Evolutionary conservation across 2,113 vertebrate species (phyloP).

Genomic region (Psittacus erithacus): DNA sequence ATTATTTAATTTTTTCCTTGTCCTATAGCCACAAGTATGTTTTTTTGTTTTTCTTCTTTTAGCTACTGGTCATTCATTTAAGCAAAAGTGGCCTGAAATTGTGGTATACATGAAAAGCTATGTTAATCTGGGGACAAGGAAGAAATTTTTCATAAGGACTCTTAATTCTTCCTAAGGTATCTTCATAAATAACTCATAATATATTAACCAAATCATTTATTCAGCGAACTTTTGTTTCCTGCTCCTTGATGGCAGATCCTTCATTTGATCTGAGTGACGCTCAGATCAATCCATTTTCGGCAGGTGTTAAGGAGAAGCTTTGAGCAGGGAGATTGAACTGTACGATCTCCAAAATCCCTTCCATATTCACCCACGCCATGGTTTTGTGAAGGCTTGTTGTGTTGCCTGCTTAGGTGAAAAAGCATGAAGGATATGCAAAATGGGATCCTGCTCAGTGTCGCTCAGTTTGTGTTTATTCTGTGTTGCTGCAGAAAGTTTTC

Average conservation of each 20-base stretch:
- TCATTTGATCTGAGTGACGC: neutral
- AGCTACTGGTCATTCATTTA: neutral
- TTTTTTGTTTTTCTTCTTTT: neutral
- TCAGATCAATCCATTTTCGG: neutral
- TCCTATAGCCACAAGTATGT: rapidly evolving
- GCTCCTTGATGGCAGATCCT: neutral
- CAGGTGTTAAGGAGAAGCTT: neutral
- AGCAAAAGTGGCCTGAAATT: neutral
- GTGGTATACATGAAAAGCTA: neutral
- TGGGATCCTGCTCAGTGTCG: neutral
- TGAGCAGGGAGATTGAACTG: neutral
- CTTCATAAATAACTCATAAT: neutral
- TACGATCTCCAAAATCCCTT: neutral
- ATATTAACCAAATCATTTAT: neutral
- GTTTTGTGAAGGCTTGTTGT: neutral
- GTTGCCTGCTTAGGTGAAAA: neutral
- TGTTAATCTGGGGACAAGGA: neutral
- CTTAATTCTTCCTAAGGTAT: neutral
- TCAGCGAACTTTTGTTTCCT: neutral
- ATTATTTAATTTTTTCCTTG: neutral
- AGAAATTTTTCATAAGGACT: neutral
- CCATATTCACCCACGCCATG: neutral
- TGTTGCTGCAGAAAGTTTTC: neutral
- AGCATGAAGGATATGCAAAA: neutral
- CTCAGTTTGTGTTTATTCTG: neutral